Evolutionary conservation across 53 echinoderm and acorn worm genomes (phyloP), one percentile per base, ranked within the genome.

Genomic region (Apostichopus leukothele): DNA sequence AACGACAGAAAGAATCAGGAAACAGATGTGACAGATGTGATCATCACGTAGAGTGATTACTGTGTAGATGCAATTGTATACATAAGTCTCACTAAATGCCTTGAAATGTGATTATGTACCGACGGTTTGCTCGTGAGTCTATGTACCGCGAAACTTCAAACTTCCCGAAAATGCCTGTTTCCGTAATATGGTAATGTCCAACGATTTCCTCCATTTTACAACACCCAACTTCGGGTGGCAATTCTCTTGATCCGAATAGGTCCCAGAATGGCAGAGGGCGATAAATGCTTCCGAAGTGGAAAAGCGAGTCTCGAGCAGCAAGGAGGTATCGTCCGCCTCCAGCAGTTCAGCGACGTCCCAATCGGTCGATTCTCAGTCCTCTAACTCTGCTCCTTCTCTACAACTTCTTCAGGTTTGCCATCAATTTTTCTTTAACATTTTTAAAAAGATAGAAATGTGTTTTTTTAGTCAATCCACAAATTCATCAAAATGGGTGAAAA

Each of bases 221-320:
- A 74, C 13, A 74, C 19, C 75, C 75, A 13, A 11, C 57, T 18
- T 88, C 14, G 39, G 50, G 39, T 2, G 5, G 51, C 57, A 50
- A n/a, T 39, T 39, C 39, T 39, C 39, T 39, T 39, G 39, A 39
- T 39, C 39, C 39, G 39, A 39, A 39, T 60, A 94, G 94, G 86
- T 94, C 27, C 94, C 94, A 52, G 84, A 90, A 76, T 94, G 91
- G 91, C 94, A 94, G 84, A 90, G 88, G 71, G 94, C 73, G 73
- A 21, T 94, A 18, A 94, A 94, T 71, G 22, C 88, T 90, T 84
- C 90, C 51, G 86, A 90, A 67, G 73, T 67, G 39, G 39, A 39
- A 4, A 5, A 52, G 19, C 7, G 8, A 6, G 59, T 16, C 75
- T 81, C 87, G 27, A 89, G 89, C 73, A 51, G 78, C 22, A 76